A percentile compares a stretch with the other conserved stretches of the same genome.
phyloP scores from a whole-genome alignment of 2,113 vertebrate genomes.

The Ptychochromis oligacanthus region DNA sequence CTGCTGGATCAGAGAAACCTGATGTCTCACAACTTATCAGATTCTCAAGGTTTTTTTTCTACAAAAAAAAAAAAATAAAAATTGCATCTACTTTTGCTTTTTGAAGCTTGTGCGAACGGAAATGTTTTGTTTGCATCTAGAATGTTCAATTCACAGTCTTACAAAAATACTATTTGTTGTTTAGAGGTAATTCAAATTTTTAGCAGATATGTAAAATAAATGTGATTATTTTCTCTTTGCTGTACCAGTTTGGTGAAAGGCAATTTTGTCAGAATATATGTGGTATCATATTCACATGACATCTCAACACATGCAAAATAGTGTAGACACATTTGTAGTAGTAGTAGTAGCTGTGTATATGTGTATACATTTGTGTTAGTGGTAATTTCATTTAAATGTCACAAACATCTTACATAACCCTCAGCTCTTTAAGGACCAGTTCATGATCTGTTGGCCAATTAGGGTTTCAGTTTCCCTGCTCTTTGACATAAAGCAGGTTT shows the following conservation, averaged over 20 bases:
- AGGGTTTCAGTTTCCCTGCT: not conserved
- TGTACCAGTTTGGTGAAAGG: slow-evolving; percentile 93
- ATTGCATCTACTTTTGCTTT: slow-evolving; percentile 56
- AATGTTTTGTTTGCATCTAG: slow-evolving; percentile 34
- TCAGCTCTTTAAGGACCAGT: slow-evolving; percentile 73
- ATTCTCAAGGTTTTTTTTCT: slow-evolving; percentile 58
- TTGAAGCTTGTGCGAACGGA: slow-evolving; percentile 59
- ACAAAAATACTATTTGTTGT: slow-evolving; percentile 77
- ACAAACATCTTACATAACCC: slow-evolving; percentile 65
- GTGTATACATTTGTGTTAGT: slow-evolving; percentile 56
- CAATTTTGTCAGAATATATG: slow-evolving; percentile 66
- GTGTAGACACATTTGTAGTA: slow-evolving; percentile 42
- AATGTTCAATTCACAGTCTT: slow-evolving; percentile 81
- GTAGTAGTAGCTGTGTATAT: slow-evolving; percentile 24
- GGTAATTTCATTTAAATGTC: slow-evolving; percentile 65
- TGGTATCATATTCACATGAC: slow-evolving; percentile 53
- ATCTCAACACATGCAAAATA: slow-evolving; percentile 75
- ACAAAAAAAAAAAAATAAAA: slow-evolving; percentile 36
- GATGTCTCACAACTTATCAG: slow-evolving; percentile 52
- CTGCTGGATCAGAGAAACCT: slow-evolving; percentile 74
- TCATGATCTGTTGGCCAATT: slow-evolving; percentile 26
- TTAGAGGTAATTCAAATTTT: slow-evolving; percentile 84
- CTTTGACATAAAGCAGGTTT: slow-evolving; percentile 6
- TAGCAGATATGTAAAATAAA: slow-evolving; percentile 81
- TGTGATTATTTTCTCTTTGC: slow-evolving; percentile 63